Base-by-base conservation (phyloP, 2,888 invertebrate genomes). In the Lycophotia porphyrea region DNA sequence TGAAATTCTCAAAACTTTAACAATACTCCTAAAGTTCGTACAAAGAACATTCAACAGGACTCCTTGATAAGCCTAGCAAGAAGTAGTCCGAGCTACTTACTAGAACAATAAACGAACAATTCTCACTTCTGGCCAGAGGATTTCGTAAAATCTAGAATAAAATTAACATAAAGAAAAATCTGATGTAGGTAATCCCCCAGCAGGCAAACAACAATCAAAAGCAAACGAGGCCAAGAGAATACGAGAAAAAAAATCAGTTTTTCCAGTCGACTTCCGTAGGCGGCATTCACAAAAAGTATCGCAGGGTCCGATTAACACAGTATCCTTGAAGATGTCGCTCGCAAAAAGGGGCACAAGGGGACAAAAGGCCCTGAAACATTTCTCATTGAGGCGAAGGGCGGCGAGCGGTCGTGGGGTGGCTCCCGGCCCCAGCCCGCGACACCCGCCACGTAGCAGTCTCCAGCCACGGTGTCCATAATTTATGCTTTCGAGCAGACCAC, bases 291-390 rank as follows among this genome's bases (percentile, higher is more conserved):
- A 93, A 94, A 94, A 94, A 94, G 90, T 93, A 94, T 93, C 91
- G 90, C 92, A 87, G 91, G 92, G 92, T 93, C 93, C 95, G 95
- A 95, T 95, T 96, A 96, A 95, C 94, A 95, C 94, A 94, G 95
- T 95, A 96, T 96, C 95, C 96, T 96, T 95, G 95, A 95, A 94
- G 95, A 95, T 92, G 93, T 94, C 95, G 91, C 93, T 92, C 93
- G 91, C 95, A 95, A 95, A 95, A 95, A 94, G 93, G 93, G 94
- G 92, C 93, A 93, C 89, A 91, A 93, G 94, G 93, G 94, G 93
- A 94, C 93, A 94, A 94, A 94, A 93, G 93, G 93, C 91, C 92
- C 94, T 91, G 94, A 93, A 95, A 95, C 95, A 95, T 96, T 95
- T 95, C 95, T 95, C 95, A 94, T 93, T 92, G 94, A 93, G 91